phyloP scores from a whole-genome alignment of 2,113 vertebrate species.

The Leucoraja erinaceus region DNA sequence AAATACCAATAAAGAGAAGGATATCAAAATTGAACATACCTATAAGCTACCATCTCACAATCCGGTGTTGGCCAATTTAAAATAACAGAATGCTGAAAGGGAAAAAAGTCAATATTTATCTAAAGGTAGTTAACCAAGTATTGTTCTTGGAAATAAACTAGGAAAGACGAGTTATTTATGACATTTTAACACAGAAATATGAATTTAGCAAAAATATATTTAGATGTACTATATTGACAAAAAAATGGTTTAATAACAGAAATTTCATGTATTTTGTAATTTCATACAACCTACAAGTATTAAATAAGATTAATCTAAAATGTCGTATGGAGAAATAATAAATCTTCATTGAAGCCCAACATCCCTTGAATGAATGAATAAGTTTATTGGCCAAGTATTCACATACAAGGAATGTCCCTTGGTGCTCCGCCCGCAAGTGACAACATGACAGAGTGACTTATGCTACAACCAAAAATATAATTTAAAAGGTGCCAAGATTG shows the following conservation, averaged over 20 bases:
- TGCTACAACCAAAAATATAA: background rate
- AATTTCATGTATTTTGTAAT: background rate
- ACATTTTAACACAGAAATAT: background rate
- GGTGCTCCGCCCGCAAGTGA: no score
- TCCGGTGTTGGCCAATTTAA: conserved; percentile 93
- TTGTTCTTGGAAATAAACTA: background rate
- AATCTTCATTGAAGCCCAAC: background rate
- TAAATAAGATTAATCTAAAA: background rate
- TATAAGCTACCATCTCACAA: conserved; percentile 98
- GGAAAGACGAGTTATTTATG: background rate
- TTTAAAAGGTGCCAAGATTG: background rate
- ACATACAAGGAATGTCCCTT: no score
- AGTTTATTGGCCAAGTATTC: no score
- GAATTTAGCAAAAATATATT: background rate
- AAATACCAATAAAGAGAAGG: no score
- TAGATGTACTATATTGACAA: background rate
- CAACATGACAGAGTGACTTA: no score
- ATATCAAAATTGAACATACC: conserved; percentile 55
- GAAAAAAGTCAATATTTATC: background rate
- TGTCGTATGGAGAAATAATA: background rate
- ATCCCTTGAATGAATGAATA: no score
- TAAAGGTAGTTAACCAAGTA: background rate
- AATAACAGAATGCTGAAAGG: conserved; percentile 80
- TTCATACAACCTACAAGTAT: no score
- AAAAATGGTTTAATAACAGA: background rate